Conservation (phyloP, 2,113 vertebrate genomes). For the Mixornis gularis region DNA sequence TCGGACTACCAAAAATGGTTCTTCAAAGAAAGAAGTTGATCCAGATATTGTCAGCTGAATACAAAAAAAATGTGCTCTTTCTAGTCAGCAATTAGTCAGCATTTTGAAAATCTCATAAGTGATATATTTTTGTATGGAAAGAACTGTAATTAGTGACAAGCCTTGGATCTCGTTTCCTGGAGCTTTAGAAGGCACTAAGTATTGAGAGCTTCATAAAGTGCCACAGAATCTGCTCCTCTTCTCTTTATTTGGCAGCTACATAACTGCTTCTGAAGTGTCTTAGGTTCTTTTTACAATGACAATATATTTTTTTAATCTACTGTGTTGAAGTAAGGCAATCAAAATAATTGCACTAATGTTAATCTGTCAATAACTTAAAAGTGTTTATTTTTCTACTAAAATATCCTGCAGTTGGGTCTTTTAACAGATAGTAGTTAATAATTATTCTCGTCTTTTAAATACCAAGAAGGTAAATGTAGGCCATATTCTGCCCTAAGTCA, state of each 20-base stretch:
- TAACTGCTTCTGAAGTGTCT: conserved; percentile 18
- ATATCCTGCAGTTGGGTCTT: neutral
- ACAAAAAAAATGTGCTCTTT: neutral
- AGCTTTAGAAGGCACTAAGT: conserved; percentile 30
- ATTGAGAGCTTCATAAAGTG: conserved; percentile 5
- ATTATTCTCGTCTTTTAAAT: neutral
- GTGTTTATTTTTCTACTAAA: conserved; percentile 62
- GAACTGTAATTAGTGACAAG: conserved; percentile 18
- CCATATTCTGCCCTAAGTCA: neutral
- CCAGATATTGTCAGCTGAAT: neutral
- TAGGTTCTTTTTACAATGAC: conserved; percentile 26
- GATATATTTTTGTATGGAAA: conserved; percentile 40
- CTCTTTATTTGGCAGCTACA: conserved; percentile 39
- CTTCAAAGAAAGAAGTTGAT: conserved; percentile 81
- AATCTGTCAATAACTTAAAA: conserved; percentile 37
- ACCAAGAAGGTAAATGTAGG: neutral
- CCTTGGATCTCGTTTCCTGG: neutral
- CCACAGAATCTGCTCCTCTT: neutral
- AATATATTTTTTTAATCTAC: conserved; percentile 29
- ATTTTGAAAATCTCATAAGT: neutral
- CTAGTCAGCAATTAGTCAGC: neutral
- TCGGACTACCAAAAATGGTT: conserved; percentile 85
- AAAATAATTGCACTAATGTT: conserved; percentile 57
- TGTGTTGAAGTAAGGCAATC: conserved; percentile 32
- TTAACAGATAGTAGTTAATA: neutral